phyloP scores from a whole-genome alignment of 2,113 vertebrate genomes.

The Phaethornis superciliosus region DNA sequence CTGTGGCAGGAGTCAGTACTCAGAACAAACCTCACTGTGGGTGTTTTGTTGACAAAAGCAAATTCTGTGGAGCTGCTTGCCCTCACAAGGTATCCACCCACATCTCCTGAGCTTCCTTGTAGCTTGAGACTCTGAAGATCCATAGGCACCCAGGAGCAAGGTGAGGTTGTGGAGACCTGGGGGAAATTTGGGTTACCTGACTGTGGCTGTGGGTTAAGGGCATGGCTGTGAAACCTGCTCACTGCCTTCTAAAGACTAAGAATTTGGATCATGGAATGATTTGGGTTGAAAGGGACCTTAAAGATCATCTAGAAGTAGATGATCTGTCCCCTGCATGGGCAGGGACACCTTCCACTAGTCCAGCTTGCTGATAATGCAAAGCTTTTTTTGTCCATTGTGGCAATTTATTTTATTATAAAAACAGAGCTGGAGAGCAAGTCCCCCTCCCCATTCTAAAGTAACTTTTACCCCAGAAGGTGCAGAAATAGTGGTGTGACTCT shows the following conservation, averaged over 20 bases:
- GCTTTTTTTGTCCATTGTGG: not conserved
- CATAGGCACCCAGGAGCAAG: not conserved
- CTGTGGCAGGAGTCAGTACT: not conserved
- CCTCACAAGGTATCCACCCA: not conserved
- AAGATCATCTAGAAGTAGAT: too few relatives aligned
- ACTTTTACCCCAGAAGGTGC: not conserved
- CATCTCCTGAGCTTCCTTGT: not conserved
- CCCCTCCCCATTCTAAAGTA: not conserved
- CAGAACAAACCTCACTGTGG: rapidly evolving
- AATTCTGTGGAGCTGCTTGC: not conserved
- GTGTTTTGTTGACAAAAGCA: not conserved
- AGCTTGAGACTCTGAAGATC: not conserved
- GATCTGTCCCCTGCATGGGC: too few relatives aligned
- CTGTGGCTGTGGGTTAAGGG: not conserved
- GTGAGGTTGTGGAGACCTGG: not conserved
- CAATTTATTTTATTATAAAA: not conserved
- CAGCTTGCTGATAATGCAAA: too few relatives aligned
- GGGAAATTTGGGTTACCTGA: not conserved
- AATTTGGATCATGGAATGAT: too few relatives aligned
- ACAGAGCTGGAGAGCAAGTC: not conserved
- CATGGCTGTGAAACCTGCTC: not conserved
- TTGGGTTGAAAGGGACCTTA: too few relatives aligned
- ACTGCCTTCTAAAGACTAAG: not conserved
- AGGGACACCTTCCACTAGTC: too few relatives aligned
- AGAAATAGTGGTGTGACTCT: not conserved